Conservation (phyloP, 2,888 invertebrate genomes). For the Archips crataeganus region DNA sequence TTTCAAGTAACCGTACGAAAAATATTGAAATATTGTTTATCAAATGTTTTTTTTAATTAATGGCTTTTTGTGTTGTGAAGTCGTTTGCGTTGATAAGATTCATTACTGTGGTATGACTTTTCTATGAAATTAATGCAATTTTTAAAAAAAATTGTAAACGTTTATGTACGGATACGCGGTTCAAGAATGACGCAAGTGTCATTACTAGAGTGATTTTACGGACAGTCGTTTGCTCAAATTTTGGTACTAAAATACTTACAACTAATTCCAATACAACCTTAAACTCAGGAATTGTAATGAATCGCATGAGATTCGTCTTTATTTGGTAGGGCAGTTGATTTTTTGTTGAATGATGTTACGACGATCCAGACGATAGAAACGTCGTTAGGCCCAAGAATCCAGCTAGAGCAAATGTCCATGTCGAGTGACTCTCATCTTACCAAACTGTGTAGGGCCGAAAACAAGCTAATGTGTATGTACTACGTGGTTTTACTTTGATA, state of each 20-base stretch:
- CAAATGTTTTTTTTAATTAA: constrained; percentile 5
- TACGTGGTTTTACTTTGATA: too few species aligned
- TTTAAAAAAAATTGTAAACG: constrained; percentile 9
- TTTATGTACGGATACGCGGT: constrained; percentile 5
- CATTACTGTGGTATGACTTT: constrained; percentile 12
- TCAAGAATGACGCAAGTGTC: not conserved
- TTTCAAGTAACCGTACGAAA: constrained; percentile 7
- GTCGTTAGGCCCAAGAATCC: not conserved
- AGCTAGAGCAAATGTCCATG: not conserved
- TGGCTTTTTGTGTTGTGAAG: not conserved
- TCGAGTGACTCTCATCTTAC: not conserved
- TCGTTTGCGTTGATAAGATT: not conserved
- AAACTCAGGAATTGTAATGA: not conserved
- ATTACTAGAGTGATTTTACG: not conserved
- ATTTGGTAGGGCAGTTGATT: not conserved
- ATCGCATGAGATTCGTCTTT: not conserved
- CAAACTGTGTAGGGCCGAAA: too few species aligned
- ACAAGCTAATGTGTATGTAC: too few species aligned
- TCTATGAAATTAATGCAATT: constrained; percentile 13
- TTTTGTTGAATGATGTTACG: not conserved
- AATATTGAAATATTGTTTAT: constrained; percentile 17
- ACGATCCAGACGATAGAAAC: not conserved
- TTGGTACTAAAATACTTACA: not conserved
- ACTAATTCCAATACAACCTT: not conserved
- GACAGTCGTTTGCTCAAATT: not conserved